Evolutionary conservation across 2,888 invertebrate genomes (phyloP).

Genomic region (Campopleginae sp.): DNA sequence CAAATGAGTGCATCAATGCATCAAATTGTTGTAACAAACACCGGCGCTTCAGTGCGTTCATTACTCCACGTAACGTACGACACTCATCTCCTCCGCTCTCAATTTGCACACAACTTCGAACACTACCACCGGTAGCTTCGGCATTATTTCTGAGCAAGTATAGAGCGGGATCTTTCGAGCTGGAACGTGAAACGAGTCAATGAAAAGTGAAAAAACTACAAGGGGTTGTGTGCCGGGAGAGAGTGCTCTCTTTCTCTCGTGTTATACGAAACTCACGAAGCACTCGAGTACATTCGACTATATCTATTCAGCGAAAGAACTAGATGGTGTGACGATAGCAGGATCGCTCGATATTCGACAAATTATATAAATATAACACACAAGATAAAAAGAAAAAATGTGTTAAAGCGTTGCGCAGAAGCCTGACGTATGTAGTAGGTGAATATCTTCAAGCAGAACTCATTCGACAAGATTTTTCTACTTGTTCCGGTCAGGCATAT

Average conservation of each 20-base stretch:
- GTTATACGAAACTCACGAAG: slow-evolving; percentile 45
- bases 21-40: neutral
- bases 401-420: neutral
- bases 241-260: slow-evolving; percentile 24
- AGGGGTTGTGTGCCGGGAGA: neutral
- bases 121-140: slow-evolving; percentile 4
- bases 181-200: slow-evolving; percentile 37
- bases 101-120: slow-evolving; percentile 18
- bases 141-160: slow-evolving; percentile 19
- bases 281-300: neutral
- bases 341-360: slow-evolving; percentile 41
- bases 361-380: neutral
- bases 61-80: slow-evolving; percentile 13
- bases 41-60: neutral
- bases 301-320: slow-evolving; percentile 16
- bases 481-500: neutral
- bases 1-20: neutral
- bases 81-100: slow-evolving; percentile 19
- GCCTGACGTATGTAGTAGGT: neutral
- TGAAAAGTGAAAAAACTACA: slow-evolving; percentile 42
- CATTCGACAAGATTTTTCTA: neutral
- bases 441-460: neutral
- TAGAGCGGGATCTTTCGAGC: slow-evolving; percentile 9
- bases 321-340: slow-evolving; percentile 1
- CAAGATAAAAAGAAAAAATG: neutral